Base-by-base conservation (phyloP, 2,888 invertebrate species). In the Chymomyza amoena region DNA sequence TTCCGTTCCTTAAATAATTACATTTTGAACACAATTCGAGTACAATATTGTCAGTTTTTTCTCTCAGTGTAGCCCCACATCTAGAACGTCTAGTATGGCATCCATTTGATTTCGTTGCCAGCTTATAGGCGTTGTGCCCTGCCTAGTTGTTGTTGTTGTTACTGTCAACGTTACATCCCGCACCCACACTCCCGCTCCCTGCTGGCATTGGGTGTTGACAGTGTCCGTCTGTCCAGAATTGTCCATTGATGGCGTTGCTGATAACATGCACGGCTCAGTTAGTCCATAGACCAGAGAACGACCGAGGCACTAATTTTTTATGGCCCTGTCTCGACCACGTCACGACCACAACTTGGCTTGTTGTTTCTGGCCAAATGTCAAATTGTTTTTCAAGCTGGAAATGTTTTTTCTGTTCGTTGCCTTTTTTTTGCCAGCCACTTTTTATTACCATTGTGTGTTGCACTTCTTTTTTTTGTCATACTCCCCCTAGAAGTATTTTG, bases 311-410 rank as follows among this genome's bases (percentile, higher is more conserved):
- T 84, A 84, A 84, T 84, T 84, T 84, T 84, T 84, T 84, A 84
- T 81, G 73, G 81, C 68, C 63, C 74, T 25, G 57, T 57, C 57
- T 57, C 25, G 25, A 25, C 57, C 57, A 57, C 73, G 81, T 71
- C 72, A 79, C 70, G 73, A 70, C 70, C 67, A 68, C 76, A 67
- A 60, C 52, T 57, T 57, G 57, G 57, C 52, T 10, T 54, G 45
- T 36, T 73, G 64, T 74, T 79, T 71, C 77, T 87, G 85, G 83
- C 83, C 87, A 83, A 83, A 85, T 87, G 85, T 87, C 84, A 85
- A 85, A 87, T 87, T 87, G 84, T 87, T 85, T 85, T 85, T 80
- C 81, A 81, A 84, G 81, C 81, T 72, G 72, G 73, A 50, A 65
- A 77, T 59, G 39, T 39, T 36, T 68, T 39, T 32, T 32, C 32